Conservation (phyloP, 2,888 invertebrate species). For the Macaria liturata region DNA sequence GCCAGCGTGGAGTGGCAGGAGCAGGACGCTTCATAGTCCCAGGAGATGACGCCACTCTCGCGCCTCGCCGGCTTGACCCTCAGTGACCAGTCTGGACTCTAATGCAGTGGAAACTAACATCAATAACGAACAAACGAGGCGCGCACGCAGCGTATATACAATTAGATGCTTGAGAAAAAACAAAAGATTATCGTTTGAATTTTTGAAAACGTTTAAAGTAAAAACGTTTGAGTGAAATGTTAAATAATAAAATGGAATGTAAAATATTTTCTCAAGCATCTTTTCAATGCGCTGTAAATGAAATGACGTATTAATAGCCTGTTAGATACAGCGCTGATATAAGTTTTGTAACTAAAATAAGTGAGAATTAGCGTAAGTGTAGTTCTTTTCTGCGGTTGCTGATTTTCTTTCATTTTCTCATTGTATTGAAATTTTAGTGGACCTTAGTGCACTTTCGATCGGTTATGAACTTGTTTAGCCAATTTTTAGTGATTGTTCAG, state of each 20-base stretch:
- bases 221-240: background rate
- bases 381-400: slow-evolving; percentile 34
- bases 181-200: background rate
- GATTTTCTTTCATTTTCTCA: slow-evolving; percentile 24
- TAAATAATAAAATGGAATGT: background rate
- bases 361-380: slow-evolving; percentile 63
- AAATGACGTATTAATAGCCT: slow-evolving; percentile 51
- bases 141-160: slow-evolving; percentile 11
- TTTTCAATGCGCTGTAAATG: slow-evolving; percentile 9
- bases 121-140: slow-evolving; percentile 17
- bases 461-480: slow-evolving; percentile 44
- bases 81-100: slow-evolving; percentile 23
- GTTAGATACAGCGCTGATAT: slow-evolving; percentile 58
- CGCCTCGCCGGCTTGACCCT: slow-evolving; percentile 57
- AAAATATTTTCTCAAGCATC: slow-evolving; percentile 1
- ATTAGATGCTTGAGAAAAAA: slow-evolving; percentile 5
- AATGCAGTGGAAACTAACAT: slow-evolving; percentile 22
- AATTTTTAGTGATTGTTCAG: slow-evolving; percentile 57
- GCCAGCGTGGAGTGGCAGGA: slow-evolving; percentile 93
- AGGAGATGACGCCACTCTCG: slow-evolving; percentile 56
- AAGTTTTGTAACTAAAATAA: slow-evolving; percentile 70
- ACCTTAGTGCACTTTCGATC: slow-evolving; percentile 55
- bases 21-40: slow-evolving; percentile 80
- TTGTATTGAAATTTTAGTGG: slow-evolving; percentile 38
- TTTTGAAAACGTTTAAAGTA: too few species aligned